Base-by-base conservation (phyloP, 2,113 vertebrate genomes). In the Heteronetta atricapilla region DNA sequence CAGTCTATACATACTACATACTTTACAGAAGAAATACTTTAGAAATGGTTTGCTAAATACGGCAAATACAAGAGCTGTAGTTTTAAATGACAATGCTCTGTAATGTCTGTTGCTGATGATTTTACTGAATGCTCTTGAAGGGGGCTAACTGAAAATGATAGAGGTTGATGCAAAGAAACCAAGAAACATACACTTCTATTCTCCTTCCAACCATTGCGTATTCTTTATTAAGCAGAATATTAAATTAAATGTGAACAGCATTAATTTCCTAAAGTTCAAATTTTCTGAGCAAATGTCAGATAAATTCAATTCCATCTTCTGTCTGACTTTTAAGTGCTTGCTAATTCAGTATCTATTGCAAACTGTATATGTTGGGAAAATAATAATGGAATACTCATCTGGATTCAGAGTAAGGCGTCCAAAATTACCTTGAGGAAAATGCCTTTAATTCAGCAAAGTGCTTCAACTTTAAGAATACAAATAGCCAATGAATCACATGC, bases 191-290 rank as follows among this genome's bases (percentile, higher is more conserved):
- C 64, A 93, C 74, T 86, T 87, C 52, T 88, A 17, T 69, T 93
- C 63, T 96, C 68, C 77, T 97, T 96, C 83, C 70, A 96, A 80
- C 76, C 42, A 85, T 63, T 56, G 6, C 34, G 33, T 82, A 88
- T 72, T 93, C 92, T 97, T 97, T 96, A 97, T 97, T 98, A 91
- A 96, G 92, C 82, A 94, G 89, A 94, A 88, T 96, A 96, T 88
- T 88, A 81, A 95, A 91, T 94, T 95, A 94, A 94, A 96, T 92
- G 74, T 79, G 72, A 95, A 93, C 91, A 92, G 59, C 28, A 46
- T 94, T 87, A 78, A 63, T 88, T 56, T 77, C 60, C 26, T 59
- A 29, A 83, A 90, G 91, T 95, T 94, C 52, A 72, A 4, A 93
- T 94, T 88, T 87, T 95, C 59, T 93, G 93, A 94, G 69, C 85